Evolutionary conservation across 2,888 invertebrate species (phyloP).

Genomic region (Tromatobia lineatoria): DNA sequence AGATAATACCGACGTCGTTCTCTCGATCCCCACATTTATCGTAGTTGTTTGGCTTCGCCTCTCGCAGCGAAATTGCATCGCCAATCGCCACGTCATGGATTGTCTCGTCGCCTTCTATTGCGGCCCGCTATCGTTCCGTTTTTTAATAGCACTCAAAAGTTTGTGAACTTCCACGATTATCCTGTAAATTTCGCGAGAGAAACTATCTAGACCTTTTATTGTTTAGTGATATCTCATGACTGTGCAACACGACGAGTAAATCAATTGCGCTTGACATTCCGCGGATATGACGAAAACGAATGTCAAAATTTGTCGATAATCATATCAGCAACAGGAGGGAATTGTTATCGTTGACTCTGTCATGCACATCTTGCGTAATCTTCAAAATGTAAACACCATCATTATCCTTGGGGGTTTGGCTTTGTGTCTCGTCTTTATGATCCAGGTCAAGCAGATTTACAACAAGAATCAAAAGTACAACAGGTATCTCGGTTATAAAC

Average conservation of each 20-base stretch:
- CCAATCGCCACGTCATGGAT: background rate
- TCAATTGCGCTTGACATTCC: background rate
- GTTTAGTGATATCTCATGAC: background rate
- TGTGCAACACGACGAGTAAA: background rate
- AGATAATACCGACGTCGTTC: background rate
- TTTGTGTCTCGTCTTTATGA: constrained; percentile 83
- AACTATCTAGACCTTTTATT: no score
- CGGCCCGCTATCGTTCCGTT: background rate
- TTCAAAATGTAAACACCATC: constrained; percentile 81
- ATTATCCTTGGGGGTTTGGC: constrained; percentile 80
- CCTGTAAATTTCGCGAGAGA: background rate
- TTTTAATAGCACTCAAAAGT: background rate
- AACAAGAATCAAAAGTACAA: constrained; percentile 85
- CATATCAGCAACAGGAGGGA: background rate
- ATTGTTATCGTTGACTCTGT: constrained; percentile 65
- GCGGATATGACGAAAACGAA: background rate
- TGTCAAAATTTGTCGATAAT: background rate
- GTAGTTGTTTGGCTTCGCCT: background rate
- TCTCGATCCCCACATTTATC: background rate
- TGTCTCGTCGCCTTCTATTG: background rate
- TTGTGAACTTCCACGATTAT: background rate
- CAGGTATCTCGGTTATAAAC: constrained; percentile 85
- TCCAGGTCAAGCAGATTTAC: constrained; percentile 86
- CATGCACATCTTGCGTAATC: constrained; percentile 82
- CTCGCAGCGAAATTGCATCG: background rate